Base-by-base conservation (phyloP, 1,140 invertebrate species). In the Procambarus virginalis region DNA sequence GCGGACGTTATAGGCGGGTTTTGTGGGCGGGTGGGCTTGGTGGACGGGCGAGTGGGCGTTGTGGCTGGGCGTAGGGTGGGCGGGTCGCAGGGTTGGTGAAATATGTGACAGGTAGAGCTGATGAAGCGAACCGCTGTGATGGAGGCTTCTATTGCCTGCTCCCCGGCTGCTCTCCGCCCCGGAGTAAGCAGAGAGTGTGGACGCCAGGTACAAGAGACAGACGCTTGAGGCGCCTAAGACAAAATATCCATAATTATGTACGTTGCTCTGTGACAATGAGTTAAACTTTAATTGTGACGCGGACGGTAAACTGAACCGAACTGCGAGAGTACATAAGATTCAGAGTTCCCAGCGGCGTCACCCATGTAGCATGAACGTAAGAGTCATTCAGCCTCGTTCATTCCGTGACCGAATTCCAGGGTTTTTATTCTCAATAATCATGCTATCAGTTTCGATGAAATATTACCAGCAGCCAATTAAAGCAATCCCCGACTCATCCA, bases 201-300 rank as follows among this genome's bases (percentile, higher is more conserved):
- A 12, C 48, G 46, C 9, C 9, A 14, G 10, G 10, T 45, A 84
- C 46, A 14, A 58, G 77, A 80, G 58, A 80, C 45, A 79, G 22
- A 78, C 58, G 60, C 58, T 34, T 34, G 60, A 48, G 76, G 77
- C 75, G 14, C 51, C 64, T 14, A 48, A 75, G 79, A 75, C 79
- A 73, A 75, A 81, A 88, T 87, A 77, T 80, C 70, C 60, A 10
- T 87, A 81, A 81, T 88, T 88, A 76, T 82, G 60, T 81, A 75
- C 78, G n/a, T 75, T 45, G 6, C 78, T 80, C 58, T 68, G 78
- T 58, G 78, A 75, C 78, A 88, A 80, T 80, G 78, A 88, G 79
- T 75, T 20, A 46, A 45, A 70, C 49, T 80, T 73, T 82, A 79
- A 79, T 49, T 87, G 85, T 87, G n/a, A 9, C 64, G 60, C 46